Evolutionary conservation across 2,888 invertebrate genomes (phyloP), one percentile per base, ranked within the genome.

Genomic region (Mystacides longicornis): DNA sequence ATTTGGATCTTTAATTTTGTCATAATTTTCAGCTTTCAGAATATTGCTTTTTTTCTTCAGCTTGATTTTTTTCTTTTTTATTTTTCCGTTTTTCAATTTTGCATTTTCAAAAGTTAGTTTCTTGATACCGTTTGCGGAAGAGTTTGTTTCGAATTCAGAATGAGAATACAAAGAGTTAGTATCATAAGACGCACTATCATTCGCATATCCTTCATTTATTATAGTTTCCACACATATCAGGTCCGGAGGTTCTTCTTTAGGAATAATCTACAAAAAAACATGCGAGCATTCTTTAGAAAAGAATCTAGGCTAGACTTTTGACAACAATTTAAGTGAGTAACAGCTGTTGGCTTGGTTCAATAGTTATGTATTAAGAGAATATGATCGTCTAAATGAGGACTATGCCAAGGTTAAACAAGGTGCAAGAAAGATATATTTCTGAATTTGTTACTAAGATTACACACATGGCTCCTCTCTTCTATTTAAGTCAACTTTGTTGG

Each of bases 181-280:
- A 14, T 7, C 3, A 27, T 27, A 27, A 11, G 11, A 27, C 22
- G 22, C 48, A 20, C 3, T 20, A 48, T 53, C 53, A 23, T 37
- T 49, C 16, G 43, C 45, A 19, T 19, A 22, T 33, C 33, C 47
- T 16, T 51, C 55, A 14, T 51, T 45, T 2, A 55, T 22, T n/a
- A 51, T 54, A 20, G 52, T 27, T 31, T 56, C 56, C 1, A 52
- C 42, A 23, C 56, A 51, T 37, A 55, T 49, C 47, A 48, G 20
- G 43, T 57, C 57, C 2, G 54, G 51, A 33, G 50, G 54, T 33
- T 57, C 57, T 4, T 21, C 47, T 55, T 57, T 57, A 20, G 51
- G 45, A 20, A 49, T 45, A 14, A 55, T 20, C 57, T 57, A 45
- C 33, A 51, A 54, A 56, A 23, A 9, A 31, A 47, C 4, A 48